These are phyloP conservation scores for Corythaixoides concolor DNA, from an alignment of 2,113 vertebrate genomes.

Conservation along the genomic window DNA sequence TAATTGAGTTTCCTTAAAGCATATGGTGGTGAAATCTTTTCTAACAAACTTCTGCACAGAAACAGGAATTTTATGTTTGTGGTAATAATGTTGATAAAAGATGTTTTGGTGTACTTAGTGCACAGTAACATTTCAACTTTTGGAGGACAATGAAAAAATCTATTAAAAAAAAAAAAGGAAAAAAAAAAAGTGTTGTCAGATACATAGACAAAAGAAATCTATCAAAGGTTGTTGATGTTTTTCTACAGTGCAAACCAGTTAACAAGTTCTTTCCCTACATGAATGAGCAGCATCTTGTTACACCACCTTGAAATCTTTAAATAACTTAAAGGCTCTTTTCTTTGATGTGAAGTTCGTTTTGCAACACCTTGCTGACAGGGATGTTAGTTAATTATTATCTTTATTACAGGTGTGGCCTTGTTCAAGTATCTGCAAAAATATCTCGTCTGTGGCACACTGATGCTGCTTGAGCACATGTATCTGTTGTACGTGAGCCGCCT, in stretches of 20 bases:
- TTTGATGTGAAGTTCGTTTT: background rate
- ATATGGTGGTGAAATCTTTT: background rate
- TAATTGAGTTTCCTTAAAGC: background rate
- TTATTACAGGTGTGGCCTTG: background rate
- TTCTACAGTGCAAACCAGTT: background rate
- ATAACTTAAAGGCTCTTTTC: background rate
- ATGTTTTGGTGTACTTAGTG: background rate
- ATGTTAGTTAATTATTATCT: background rate
- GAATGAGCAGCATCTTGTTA: fast-evolving
- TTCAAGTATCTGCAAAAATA: background rate
- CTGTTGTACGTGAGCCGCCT: fast-evolving
- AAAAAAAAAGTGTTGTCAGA: background rate
- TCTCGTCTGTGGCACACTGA: background rate
- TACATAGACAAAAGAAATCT: background rate
- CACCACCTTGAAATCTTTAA: background rate
- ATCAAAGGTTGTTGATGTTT: background rate
- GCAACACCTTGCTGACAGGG: background rate
- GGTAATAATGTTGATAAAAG: background rate
- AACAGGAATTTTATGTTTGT: background rate
- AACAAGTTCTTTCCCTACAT: background rate
- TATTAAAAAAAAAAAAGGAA: background rate
- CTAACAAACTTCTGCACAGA: background rate
- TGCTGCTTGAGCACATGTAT: background rate
- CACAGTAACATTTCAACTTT: background rate
- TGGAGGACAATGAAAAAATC: background rate